Percentiles rank a stretch among this genome's conserved stretches.
Conservation (phyloP, 2,888 invertebrate species). For the Sinopyrophorus schimmeli region DNA sequence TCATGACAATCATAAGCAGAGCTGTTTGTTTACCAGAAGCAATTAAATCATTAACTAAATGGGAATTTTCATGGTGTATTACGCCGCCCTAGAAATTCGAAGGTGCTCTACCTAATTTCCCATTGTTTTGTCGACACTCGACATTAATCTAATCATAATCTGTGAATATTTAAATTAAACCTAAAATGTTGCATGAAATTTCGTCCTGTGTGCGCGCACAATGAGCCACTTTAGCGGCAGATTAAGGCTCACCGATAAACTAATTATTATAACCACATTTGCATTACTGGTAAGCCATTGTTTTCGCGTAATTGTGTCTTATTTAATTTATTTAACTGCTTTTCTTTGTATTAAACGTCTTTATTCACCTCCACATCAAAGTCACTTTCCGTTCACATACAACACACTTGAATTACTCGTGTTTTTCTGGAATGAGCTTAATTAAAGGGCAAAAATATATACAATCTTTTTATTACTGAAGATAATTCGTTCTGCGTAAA, state of each 20-base stretch:
- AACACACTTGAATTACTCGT: too few species aligned
- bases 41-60: constrained; percentile 49
- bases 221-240: constrained; percentile 13
- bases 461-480: too few species aligned
- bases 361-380: neutral
- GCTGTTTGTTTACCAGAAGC: constrained; percentile 36
- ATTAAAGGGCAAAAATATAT: too few species aligned
- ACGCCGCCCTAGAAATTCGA: constrained; percentile 26
- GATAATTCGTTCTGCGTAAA: too few species aligned
- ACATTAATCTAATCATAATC: constrained; percentile 28
- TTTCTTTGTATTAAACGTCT: neutral
- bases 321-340: constrained; percentile 15
- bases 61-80: constrained; percentile 44
- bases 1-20: constrained; percentile 40
- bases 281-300: constrained; percentile 16
- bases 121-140: constrained; percentile 27
- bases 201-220: constrained; percentile 4
- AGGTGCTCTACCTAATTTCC: constrained; percentile 29
- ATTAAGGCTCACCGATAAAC: constrained; percentile 15
- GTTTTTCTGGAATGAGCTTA: too few species aligned
- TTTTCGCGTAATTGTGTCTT: constrained; percentile 13
- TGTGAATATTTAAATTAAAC: constrained; percentile 24
- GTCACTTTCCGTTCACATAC: too few species aligned
- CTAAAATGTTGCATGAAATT: constrained; percentile 17
- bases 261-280: constrained; percentile 23